Base-by-base conservation (phyloP, 2,888 invertebrate species). In the Meteorus cinctellus region DNA sequence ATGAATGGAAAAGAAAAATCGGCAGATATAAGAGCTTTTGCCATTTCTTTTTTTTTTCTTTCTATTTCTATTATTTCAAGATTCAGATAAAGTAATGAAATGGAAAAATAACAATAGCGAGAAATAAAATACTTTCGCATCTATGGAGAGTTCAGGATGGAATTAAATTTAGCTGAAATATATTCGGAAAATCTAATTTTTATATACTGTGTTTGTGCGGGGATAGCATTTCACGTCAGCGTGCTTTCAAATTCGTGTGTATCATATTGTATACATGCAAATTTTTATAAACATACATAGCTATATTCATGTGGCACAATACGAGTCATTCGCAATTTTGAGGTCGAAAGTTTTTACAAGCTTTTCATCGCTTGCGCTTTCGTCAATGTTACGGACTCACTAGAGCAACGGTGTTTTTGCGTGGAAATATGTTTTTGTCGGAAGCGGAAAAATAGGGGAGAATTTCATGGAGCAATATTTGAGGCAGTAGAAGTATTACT, bases 301-400 rank as follows among this genome's bases (percentile, higher is more conserved):
- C 0, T 41, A 41, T 41, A 41, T 41, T 41, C 8, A 41, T 41
- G 8, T 41, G 41, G 41, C 12, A 10, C 0, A 41, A 10, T 12
- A 24, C 73, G 34, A 62, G 68, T 65, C 70, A 29, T 75, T 70
- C 75, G 80, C 79, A 82, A 84, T 82, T 82, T 83, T 80, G 81
- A 77, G 80, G 80, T 79, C 77, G 77, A 81, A 85, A 85, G 80
- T 85, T 85, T 82, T 82, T 82, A 84, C 83, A 82, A 84, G 82
- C 80, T 84, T 85, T 82, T 82, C 81, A 79, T 83, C 82, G 77
- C 81, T 79, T 31, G 55, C 45, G 34, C 65, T 79, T 80, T 75
- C 63, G 76, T 73, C 19, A 45, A 81, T 81, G 77, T 82, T 81
- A 3, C n/a, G 51, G 16, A 45, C 63, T 29, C 34, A 63, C 48